These are phyloP conservation scores for Drosophila rhopaloa DNA, from an alignment of 1,140 invertebrate species.

Conservation along the genomic window DNA sequence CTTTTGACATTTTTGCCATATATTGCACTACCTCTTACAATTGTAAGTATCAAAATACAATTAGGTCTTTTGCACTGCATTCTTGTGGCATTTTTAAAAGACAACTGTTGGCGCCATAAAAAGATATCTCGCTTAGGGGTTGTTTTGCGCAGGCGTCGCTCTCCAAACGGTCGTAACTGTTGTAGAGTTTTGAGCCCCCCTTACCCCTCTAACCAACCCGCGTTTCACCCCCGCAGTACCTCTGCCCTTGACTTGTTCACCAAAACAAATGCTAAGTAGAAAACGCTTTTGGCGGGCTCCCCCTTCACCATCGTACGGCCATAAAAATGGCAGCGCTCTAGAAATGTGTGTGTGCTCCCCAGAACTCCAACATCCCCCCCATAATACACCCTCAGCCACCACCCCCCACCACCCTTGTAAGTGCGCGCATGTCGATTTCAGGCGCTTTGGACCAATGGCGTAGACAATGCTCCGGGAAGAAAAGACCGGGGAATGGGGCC, in stretches of 20 bases:
- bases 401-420: conserved; percentile 4
- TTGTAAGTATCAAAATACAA: background rate
- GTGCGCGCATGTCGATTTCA: conserved; percentile 75
- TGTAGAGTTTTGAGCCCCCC: conserved; percentile 56
- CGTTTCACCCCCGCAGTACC: too few relatives aligned
- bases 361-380: background rate
- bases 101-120: conserved; percentile 57
- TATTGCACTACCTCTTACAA: background rate
- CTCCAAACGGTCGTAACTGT: conserved; percentile 39
- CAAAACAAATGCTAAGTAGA: conserved; percentile 49
- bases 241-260: background rate
- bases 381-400: background rate
- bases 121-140: background rate
- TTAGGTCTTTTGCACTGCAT: background rate
- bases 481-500: conserved; percentile 36
- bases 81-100: conserved; percentile 13
- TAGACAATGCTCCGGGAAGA: conserved; percentile 64
- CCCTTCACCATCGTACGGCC: conserved; percentile 15
- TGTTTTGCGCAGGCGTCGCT: conserved; percentile 65
- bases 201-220: background rate
- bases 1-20: too few relatives aligned
- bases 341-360: conserved; percentile 14
- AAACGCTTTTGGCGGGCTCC: conserved; percentile 35
- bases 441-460: conserved; percentile 73
- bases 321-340: conserved; percentile 76